Evolutionary conservation across 2,113 vertebrate genomes (phyloP), one percentile per base, ranked within the genome.

Genomic region (Oenanthe oenanthe): DNA sequence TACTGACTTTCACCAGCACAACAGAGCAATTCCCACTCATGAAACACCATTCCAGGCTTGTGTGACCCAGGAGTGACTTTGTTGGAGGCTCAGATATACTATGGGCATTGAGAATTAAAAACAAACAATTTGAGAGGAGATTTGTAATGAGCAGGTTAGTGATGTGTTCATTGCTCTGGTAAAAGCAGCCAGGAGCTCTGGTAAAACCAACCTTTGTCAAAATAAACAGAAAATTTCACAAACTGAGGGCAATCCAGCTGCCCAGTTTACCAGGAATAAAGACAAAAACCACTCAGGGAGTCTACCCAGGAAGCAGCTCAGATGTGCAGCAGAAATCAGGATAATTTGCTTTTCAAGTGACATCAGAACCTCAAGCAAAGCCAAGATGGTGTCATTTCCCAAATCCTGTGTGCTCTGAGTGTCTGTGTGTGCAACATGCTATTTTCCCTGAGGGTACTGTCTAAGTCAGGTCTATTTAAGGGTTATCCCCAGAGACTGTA

Each of bases 401-500:
- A 77, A 25, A 58, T 74, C 65, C 68, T 42, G 5, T 58, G 54
- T 75, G 36, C 10, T 77, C 68, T 40, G 9, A 26, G 10, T 36
- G 24, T 9, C 36, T 66, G 2, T 57, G 45, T 43, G 25, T 16
- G 6, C 9, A 36, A 32, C 0, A 0, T 38, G n/a, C 8, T 34
- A 15, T 19, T 82, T 73, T 62, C 61, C 60, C 48, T n/a, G 57
- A 53, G 63, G 42, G 9, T 25, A 9, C 18, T 65, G 20, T 45
- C 42, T 48, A 68, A 81, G n/a, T 5, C 56, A 74, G 32, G 38
- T 9, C 51, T 85, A 3, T 70, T 81, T 74, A 20, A 66, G 42
- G 63, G 62, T 66, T 78, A 36, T 50, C 34, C 22, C 16, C 15
- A 36, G 26, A 93, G 9, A 12, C 2, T 15, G 18, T 4, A 47